These are phyloP conservation scores for Hofmannophila pseudospretella DNA, from an alignment of 2,888 invertebrate genomes.

Conservation along the genomic window DNA sequence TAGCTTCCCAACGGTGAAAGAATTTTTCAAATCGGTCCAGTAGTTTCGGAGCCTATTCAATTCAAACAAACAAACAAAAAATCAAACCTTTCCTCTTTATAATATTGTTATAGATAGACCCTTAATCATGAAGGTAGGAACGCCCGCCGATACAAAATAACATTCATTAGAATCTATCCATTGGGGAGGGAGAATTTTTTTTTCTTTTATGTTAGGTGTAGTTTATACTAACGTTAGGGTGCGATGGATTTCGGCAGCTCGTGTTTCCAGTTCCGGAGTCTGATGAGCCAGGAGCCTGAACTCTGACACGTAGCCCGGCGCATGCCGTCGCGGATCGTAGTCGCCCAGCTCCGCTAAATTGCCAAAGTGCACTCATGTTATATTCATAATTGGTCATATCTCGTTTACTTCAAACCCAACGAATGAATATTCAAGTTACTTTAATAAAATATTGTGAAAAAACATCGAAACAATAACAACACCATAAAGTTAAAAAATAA, in stretches of 20 bases:
- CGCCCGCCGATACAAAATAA: too few relatives aligned
- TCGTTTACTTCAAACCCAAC: background rate
- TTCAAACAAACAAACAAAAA: too few relatives aligned
- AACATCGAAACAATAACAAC: constrained; percentile 20
- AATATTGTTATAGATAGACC: too few relatives aligned
- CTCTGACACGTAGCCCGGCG: constrained; percentile 95
- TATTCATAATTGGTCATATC: background rate
- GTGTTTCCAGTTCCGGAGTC: constrained; percentile 91
- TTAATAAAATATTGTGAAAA: constrained; percentile 12
- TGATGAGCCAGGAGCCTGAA: constrained; percentile 95
- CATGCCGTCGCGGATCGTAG: constrained; percentile 92
- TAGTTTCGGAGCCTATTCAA: too few relatives aligned
- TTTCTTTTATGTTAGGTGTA: too few relatives aligned
- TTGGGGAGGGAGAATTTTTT: too few relatives aligned
- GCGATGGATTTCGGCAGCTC: constrained; percentile 93
- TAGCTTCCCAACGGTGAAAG: too few relatives aligned
- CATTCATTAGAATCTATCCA: too few relatives aligned
- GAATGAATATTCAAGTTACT: background rate
- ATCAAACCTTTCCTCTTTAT: too few relatives aligned
- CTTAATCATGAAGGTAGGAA: too few relatives aligned
- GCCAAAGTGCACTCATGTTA: constrained; percentile 16
- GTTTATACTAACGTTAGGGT: constrained; percentile 85
- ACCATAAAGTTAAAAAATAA: constrained; percentile 32
- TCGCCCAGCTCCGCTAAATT: constrained; percentile 93
- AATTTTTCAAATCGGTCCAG: too few relatives aligned